A percentile compares a stretch with the other conserved stretches of the same genome.
Conservation (phyloP, 2,888 invertebrate genomes). For the Gandaritis pyraliata region DNA sequence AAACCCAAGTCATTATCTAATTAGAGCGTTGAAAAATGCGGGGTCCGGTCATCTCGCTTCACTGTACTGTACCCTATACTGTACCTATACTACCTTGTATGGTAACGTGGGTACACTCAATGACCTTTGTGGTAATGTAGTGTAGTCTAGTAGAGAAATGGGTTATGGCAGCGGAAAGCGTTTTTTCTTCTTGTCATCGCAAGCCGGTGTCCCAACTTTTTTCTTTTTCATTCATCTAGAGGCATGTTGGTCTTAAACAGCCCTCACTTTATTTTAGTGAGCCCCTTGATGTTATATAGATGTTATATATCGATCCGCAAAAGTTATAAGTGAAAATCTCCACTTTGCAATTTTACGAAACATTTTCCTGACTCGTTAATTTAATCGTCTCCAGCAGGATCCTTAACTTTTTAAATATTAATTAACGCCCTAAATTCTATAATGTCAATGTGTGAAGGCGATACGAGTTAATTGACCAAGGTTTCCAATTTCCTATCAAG, state of each 20-base stretch:
- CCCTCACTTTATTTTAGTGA: background rate
- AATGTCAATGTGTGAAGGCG: conserved; percentile 36
- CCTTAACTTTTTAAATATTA: conserved; percentile 15
- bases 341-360: conserved; percentile 6
- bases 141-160: no score
- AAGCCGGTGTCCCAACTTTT: no score
- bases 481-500: conserved; percentile 40
- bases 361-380: conserved; percentile 4
- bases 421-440: conserved; percentile 40
- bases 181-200: no score
- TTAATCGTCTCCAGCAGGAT: conserved; percentile 14
- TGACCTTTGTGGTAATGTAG: no score
- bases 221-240: no score
- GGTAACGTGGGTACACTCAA: background rate
- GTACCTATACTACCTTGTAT: conserved; percentile 1
- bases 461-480: conserved; percentile 54
- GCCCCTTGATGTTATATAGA: background rate
- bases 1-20: conserved; percentile 30
- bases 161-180: no score
- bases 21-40: conserved; percentile 27
- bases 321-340: conserved; percentile 7
- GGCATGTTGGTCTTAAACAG: no score
- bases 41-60: conserved; percentile 15
- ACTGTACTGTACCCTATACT: background rate
- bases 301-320: background rate